These are phyloP conservation scores for Ceratina japonica DNA, from an alignment of 1,140 invertebrate species.

Conservation along the genomic window DNA sequence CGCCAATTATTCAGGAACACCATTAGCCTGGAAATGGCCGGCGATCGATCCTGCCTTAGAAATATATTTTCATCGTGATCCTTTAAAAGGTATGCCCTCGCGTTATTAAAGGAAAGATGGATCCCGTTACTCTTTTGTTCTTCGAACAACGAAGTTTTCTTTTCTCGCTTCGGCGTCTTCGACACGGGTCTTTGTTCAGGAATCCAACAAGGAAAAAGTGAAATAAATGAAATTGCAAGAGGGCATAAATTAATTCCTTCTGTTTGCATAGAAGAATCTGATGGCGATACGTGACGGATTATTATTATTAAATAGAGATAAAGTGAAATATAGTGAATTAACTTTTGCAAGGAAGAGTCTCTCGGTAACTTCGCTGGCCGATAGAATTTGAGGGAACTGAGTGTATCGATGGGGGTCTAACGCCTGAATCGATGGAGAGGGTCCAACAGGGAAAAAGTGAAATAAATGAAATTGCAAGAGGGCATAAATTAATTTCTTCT, in stretches of 20 bases:
- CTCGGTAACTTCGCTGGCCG: conserved; percentile 58
- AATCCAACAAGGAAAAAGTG: background rate
- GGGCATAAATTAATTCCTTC: background rate
- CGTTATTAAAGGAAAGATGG: conserved; percentile 10
- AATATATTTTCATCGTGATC: conserved; percentile 16
- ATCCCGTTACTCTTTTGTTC: conserved; percentile 24
- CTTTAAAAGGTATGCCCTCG: conserved; percentile 15
- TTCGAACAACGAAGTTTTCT: conserved; percentile 29
- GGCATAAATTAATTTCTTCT: background rate
- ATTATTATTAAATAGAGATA: too few relatives aligned
- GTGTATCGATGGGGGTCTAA: conserved; percentile 70
- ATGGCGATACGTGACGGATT: too few relatives aligned
- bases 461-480: conserved; percentile 24
- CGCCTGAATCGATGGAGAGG: conserved; percentile 51
- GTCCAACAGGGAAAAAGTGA: background rate
- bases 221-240: conserved; percentile 23
- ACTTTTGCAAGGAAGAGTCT: conserved; percentile 76
- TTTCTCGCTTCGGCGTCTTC: conserved; percentile 34
- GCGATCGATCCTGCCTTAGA: conserved; percentile 7
- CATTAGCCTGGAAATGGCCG: background rate
- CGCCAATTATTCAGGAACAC: background rate
- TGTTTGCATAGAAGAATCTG: too few relatives aligned
- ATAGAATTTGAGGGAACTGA: conserved; percentile 65
- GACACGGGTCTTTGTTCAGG: conserved; percentile 38
- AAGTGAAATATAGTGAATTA: too few relatives aligned